Evolutionary conservation across 2,888 invertebrate genomes (phyloP).

Genomic region (Andricus curvator): DNA sequence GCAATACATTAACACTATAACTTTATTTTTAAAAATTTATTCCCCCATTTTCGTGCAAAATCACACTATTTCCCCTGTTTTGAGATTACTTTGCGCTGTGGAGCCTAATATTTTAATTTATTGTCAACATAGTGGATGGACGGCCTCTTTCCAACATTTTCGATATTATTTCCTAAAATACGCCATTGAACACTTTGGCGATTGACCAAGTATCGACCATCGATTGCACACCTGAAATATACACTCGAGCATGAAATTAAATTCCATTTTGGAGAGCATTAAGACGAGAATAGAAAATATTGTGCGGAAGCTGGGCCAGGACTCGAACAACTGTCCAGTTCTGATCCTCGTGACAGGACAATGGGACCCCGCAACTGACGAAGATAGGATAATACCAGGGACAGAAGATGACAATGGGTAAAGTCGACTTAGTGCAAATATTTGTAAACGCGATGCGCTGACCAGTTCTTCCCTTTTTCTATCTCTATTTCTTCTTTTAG

Average conservation of each 20-base stretch:
- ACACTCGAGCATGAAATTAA: slow-evolving; percentile 35
- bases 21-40: too few relatives aligned
- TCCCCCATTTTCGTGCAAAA: too few relatives aligned
- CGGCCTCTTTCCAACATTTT: too few relatives aligned
- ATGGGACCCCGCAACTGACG: slow-evolving; percentile 25
- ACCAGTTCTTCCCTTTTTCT: slow-evolving; percentile 20
- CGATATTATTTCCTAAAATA: background rate
- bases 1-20: too few relatives aligned
- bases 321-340: slow-evolving; percentile 36
- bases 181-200: background rate
- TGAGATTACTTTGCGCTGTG: too few relatives aligned
- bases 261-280: slow-evolving; percentile 37
- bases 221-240: slow-evolving; percentile 12
- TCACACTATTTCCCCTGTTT: too few relatives aligned
- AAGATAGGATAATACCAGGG: slow-evolving; percentile 40
- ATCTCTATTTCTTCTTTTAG: slow-evolving; percentile 16
- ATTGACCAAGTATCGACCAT: background rate
- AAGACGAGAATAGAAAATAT: slow-evolving; percentile 21
- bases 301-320: slow-evolving; percentile 17
- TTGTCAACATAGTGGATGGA: too few relatives aligned
- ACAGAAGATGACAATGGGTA: slow-evolving; percentile 37
- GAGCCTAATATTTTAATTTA: too few relatives aligned
- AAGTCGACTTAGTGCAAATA: slow-evolving; percentile 41
- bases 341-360: slow-evolving; percentile 37
- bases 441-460: slow-evolving; percentile 36